Evolutionary conservation across 2,888 invertebrate genomes (phyloP).

Genomic region (Holacanthella duospinosa): DNA sequence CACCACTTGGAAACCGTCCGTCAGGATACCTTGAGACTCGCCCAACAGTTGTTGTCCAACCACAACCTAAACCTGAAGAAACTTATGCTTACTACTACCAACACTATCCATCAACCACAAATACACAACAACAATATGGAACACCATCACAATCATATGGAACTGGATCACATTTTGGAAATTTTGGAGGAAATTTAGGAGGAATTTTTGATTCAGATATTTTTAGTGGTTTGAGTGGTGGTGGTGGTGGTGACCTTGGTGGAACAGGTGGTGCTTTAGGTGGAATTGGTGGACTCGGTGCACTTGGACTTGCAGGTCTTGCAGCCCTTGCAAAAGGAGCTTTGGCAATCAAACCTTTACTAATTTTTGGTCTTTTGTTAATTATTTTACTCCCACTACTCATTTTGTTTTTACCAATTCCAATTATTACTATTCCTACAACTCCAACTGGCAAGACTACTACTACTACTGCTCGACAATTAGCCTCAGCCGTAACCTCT

Average conservation of each 20-base stretch:
- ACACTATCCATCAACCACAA: slow-evolving; percentile 22
- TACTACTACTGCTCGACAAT: neutral
- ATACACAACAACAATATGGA: neutral
- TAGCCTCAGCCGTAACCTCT: slow-evolving; percentile 16
- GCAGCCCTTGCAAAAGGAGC: slow-evolving; percentile 20
- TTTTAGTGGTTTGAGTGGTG: slow-evolving; percentile 14
- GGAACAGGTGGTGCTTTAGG: slow-evolving; percentile 14
- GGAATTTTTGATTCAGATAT: neutral
- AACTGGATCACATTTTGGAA: neutral
- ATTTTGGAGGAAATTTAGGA: no score
- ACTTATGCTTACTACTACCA: slow-evolving; percentile 31
- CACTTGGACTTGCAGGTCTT: slow-evolving; percentile 6
- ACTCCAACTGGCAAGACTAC: neutral
- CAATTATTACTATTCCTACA: slow-evolving; percentile 28
- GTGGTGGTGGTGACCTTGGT: slow-evolving; percentile 15
- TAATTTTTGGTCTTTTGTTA: slow-evolving; percentile 27
- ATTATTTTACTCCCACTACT: slow-evolving; percentile 29
- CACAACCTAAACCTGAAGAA: neutral
- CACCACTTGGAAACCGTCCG: neutral
- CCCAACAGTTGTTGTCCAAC: neutral
- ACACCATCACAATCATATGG: slow-evolving; percentile 5
- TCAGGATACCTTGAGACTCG: neutral
- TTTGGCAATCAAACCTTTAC: slow-evolving; percentile 27
- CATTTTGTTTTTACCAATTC: slow-evolving; percentile 30
- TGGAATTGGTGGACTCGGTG: slow-evolving; percentile 18